These are phyloP conservation scores for Psittacara wagleri DNA, from an alignment of 2,113 vertebrate species.

Conservation along the genomic window DNA sequence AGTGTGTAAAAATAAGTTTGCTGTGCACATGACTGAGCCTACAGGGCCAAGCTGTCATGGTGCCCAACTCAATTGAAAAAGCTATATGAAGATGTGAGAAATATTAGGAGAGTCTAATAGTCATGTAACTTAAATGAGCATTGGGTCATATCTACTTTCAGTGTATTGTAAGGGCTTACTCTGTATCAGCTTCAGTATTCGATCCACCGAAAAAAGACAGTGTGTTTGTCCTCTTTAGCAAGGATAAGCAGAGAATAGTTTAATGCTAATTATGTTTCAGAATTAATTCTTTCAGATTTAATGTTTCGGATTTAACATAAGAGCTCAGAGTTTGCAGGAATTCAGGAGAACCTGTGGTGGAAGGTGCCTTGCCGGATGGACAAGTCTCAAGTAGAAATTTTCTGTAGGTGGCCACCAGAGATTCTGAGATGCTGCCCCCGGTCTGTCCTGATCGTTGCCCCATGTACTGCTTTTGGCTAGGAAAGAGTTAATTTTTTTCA, in stretches of 20 bases:
- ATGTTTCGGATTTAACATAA: background rate
- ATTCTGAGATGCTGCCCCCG: background rate
- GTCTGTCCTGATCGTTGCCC: background rate
- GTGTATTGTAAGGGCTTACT: background rate
- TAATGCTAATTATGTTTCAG: background rate
- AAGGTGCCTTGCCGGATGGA: background rate
- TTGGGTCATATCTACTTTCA: background rate
- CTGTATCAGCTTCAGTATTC: background rate
- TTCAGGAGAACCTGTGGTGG: background rate
- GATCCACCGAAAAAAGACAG: background rate
- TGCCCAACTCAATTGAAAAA: background rate
- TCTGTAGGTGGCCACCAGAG: fast-evolving
- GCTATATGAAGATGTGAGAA: background rate
- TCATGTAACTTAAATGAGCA: background rate
- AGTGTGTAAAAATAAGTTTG: background rate
- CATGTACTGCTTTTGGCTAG: background rate
- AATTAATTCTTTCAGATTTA: background rate
- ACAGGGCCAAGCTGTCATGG: background rate
- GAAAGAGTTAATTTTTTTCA: background rate
- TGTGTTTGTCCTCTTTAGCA: background rate
- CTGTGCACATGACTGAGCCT: background rate
- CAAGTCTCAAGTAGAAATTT: background rate
- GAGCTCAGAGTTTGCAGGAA: background rate
- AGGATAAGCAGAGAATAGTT: background rate
- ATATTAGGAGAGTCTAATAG: background rate